phyloP scores from a whole-genome alignment of 2,888 invertebrate genomes.

The Noctua janthina region DNA sequence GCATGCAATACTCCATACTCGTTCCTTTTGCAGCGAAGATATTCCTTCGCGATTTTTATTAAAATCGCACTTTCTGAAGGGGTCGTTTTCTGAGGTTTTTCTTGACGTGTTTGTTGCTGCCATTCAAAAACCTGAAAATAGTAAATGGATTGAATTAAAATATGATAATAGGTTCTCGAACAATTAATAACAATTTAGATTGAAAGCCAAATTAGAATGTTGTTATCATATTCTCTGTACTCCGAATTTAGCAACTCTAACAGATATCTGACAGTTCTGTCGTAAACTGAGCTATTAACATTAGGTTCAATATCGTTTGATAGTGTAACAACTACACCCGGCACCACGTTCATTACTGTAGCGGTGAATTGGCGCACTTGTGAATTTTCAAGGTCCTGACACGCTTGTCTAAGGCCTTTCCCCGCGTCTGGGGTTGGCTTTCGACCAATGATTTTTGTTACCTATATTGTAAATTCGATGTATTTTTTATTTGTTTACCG shows the following conservation, averaged over 20 bases:
- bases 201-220: background rate
- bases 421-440: slow-evolving; percentile 57
- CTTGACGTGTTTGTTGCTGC: slow-evolving; percentile 16
- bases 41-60: slow-evolving; percentile 12
- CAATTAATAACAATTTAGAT: background rate
- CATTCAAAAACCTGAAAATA: slow-evolving; percentile 60
- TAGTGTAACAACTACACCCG: slow-evolving; percentile 49
- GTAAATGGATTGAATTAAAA: slow-evolving; percentile 9
- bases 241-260: background rate
- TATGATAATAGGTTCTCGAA: background rate
- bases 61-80: slow-evolving; percentile 29
- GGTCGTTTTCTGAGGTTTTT: slow-evolving; percentile 17
- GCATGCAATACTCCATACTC: slow-evolving; percentile 77
- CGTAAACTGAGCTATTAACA: slow-evolving; percentile 26
- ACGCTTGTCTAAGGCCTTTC: slow-evolving; percentile 75
- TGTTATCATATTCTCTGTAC: slow-evolving; percentile 14
- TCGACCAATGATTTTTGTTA: slow-evolving; percentile 18
- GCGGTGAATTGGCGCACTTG: slow-evolving; percentile 72
- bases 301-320: slow-evolving; percentile 53
- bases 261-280: slow-evolving; percentile 7
- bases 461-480: background rate
- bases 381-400: slow-evolving; percentile 78
- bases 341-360: slow-evolving; percentile 67
- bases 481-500: slow-evolving; percentile 4
- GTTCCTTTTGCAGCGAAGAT: slow-evolving; percentile 22